Evolutionary conservation across 2,797 vertebrate genomes (phyloP), one percentile per base, ranked within the genome.

Genomic region (Selene dorsalis): DNA sequence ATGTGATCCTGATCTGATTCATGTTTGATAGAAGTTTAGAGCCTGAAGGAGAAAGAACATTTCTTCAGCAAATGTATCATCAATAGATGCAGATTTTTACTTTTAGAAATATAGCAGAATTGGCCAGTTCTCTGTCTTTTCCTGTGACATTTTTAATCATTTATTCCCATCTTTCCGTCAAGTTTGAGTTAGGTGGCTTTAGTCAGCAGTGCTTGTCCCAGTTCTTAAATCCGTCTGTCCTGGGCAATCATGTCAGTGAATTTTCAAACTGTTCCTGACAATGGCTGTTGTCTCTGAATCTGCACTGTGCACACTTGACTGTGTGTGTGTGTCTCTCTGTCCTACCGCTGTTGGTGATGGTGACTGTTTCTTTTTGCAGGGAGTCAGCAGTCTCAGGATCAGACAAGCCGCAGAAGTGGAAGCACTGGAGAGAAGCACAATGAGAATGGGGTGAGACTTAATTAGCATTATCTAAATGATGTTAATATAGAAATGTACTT

Each of bases 331-430:
- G 38, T 58, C 45, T 73, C 66, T 32, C 12, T 69, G 45, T 47
- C 28, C 7, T 16, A 30, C 67, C 9, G 39, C 9, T 52, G 61
- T 69, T 57, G 68, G 22, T 89, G 73, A 83, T 4, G 53, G 48
- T 38, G 45, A 65, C 24, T 68, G 24, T 77, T 75, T 38, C 53
- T 84, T 77, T 85, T 79, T 86, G 69, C 92, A 96, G 95, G 94
- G 83, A 95, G 94, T 92, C 95, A 94, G 86, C 94, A 94, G 89
- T 93, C 94, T 88, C 95, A 95, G 89, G 95, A 95, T 75, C 94
- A 94, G 83, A 89, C 87, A 38, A 90, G 83, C 80, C 93, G 91
- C 52, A 93, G 93, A 65, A 89, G 86, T 88, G 94, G 93, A 77
- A 94, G 81, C 82, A 79, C 89, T 70, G 93, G 91, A 68, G 95